Percentiles rank a stretch among this genome's conserved stretches.
Evolutionary conservation across 2,797 vertebrate species (phyloP).

Genomic region (Mormyrus proboscirostris): DNA sequence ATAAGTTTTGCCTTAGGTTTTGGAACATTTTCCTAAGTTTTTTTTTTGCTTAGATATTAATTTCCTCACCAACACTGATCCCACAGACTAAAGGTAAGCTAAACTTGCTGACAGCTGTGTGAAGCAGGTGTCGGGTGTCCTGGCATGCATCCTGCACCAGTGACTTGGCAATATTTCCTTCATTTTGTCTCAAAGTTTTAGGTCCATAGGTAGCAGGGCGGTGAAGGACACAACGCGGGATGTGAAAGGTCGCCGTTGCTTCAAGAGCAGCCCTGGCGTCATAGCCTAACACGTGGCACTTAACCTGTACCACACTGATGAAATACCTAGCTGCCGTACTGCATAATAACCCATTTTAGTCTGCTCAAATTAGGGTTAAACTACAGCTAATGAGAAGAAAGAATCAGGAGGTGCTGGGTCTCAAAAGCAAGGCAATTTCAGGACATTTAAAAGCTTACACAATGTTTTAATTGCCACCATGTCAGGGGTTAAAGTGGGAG

Average conservation of each 20-base stretch:
- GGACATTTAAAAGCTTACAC: not conserved
- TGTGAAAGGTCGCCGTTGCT: not conserved
- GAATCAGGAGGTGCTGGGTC: not conserved
- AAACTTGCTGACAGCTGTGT: conserved; percentile 5
- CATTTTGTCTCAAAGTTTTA: not conserved
- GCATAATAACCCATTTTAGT: not conserved
- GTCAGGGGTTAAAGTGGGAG: not conserved
- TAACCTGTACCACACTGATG: not conserved
- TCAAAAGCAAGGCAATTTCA: not conserved
- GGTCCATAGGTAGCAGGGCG: not conserved
- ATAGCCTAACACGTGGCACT: not conserved
- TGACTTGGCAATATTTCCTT: conserved; percentile 6
- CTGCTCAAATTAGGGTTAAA: not conserved
- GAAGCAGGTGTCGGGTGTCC: not conserved
- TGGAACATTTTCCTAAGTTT: not conserved
- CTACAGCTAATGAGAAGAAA: not conserved
- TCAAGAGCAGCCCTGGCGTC: not conserved
- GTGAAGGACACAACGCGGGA: not conserved
- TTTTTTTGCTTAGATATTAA: conserved; percentile 9
- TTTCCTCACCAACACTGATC: not conserved
- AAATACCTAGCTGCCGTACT: not conserved
- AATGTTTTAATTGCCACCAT: not conserved
- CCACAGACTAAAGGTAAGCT: not conserved
- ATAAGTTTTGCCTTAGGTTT: not conserved
- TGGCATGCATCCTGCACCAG: not conserved